Evolutionary conservation across 2,113 vertebrate genomes (phyloP).

Genomic region (Nannobrachium achirus): DNA sequence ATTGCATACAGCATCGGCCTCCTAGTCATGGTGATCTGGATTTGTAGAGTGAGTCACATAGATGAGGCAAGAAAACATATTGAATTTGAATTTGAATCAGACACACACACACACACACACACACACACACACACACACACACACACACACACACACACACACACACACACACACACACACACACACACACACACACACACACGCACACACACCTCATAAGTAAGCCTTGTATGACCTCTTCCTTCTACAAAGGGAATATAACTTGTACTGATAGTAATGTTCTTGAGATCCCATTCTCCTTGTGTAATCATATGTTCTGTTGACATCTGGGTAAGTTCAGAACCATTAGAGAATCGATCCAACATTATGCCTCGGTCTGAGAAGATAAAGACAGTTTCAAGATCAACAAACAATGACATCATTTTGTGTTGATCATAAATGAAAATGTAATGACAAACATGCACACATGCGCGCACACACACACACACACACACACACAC

Average conservation of each 20-base stretch:
- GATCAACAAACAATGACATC: not conserved
- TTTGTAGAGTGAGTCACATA: no score
- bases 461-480: no score
- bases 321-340: fast-evolving
- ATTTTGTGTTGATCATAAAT: no score
- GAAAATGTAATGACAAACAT: no score
- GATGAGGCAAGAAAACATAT: not conserved
- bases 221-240: not conserved
- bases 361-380: not conserved
- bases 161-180: no score
- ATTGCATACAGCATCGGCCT: conserved; percentile 77
- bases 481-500: no score
- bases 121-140: no score
- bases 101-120: no score
- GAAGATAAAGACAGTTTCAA: not conserved
- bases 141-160: no score
- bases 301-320: conserved; percentile 35
- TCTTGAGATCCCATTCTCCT: conserved; percentile 60
- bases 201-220: conserved; percentile 34
- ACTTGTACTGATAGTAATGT: not conserved
- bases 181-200: no score
- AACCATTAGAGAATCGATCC: fast-evolving
- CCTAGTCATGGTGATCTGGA: conserved; percentile 75
- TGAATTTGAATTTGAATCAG: no score
- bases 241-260: not conserved